A percentile compares a stretch with the other conserved stretches of the same genome.
Evolutionary conservation across 35 echinoderm and acorn worm species (phyloP).

Genomic region (Heliocidaris tuberculata): DNA sequence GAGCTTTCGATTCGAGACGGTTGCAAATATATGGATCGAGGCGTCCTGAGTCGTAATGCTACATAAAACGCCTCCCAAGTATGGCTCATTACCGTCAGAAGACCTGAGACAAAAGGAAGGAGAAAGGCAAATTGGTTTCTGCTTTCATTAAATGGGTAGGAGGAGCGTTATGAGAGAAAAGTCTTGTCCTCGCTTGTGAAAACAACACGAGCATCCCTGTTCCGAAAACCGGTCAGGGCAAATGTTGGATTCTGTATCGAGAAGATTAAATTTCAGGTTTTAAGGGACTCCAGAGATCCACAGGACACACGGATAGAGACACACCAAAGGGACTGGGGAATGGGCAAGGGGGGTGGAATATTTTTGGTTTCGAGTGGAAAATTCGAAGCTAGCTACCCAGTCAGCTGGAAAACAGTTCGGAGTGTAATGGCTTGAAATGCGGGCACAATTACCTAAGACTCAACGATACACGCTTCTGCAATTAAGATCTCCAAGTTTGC

Average conservation of each 20-base stretch:
- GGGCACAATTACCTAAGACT: slow-evolving; percentile 5
- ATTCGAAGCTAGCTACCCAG: neutral
- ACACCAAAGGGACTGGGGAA: neutral
- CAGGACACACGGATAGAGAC: neutral
- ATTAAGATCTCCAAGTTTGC: slow-evolving; percentile 39
- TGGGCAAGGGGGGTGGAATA: slow-evolving; percentile 10
- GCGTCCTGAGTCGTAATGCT: slow-evolving; percentile 8
- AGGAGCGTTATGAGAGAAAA: neutral
- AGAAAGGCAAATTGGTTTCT: neutral
- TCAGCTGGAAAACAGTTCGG: neutral
- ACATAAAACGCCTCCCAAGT: slow-evolving; percentile 36
- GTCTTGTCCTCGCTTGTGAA: slow-evolving; percentile 5
- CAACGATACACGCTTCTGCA: slow-evolving; percentile 32
- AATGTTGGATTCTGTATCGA: slow-evolving; percentile 37
- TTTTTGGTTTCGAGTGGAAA: neutral
- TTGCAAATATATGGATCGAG: neutral
- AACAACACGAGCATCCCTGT: slow-evolving; percentile 23
- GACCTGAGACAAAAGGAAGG: neutral
- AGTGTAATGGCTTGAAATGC: slow-evolving; percentile 7
- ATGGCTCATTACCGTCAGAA: neutral
- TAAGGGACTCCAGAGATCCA: neutral
- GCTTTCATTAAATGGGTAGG: slow-evolving; percentile 22
- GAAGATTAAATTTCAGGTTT: slow-evolving; percentile 39
- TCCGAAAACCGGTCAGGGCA: neutral
- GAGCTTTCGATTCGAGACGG: slow-evolving; percentile 7